Evolutionary conservation across 1,140 invertebrate genomes (phyloP).

Genomic region (Potamilus streckersoni): DNA sequence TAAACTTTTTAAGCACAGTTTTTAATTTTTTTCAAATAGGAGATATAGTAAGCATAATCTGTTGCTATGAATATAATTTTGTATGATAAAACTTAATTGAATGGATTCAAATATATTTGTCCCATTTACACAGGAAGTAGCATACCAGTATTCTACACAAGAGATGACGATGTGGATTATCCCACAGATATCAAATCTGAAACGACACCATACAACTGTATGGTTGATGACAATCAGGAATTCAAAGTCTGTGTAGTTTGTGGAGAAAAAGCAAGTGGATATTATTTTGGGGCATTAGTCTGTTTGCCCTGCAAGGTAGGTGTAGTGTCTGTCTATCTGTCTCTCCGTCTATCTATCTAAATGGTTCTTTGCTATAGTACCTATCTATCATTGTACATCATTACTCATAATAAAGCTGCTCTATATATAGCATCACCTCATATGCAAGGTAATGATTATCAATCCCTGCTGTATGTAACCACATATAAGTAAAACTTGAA

Average conservation of each 20-base stretch:
- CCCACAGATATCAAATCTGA: constrained; percentile 50
- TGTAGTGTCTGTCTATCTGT: not conserved
- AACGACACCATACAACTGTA: constrained; percentile 36
- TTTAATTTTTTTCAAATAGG: not conserved
- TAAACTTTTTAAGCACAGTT: not conserved
- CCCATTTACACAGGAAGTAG: not conserved
- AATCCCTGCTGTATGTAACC: too few relatives aligned
- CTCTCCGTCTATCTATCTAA: not conserved
- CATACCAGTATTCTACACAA: constrained; percentile 28
- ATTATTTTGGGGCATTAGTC: constrained; percentile 70
- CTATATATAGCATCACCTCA: too few relatives aligned
- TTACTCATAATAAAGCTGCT: too few relatives aligned
- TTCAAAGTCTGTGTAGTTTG: constrained; percentile 63
- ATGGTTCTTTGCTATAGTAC: not conserved
- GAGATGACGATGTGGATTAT: constrained; percentile 50
- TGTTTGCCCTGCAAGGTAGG: constrained; percentile 69
- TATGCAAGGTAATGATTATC: too few relatives aligned
- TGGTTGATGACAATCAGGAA: constrained; percentile 42
- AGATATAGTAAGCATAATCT: not conserved
- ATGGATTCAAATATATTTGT: not conserved
- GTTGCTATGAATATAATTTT: not conserved
- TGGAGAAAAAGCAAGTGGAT: constrained; percentile 67
- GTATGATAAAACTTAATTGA: not conserved
- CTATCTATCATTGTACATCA: too few relatives aligned
- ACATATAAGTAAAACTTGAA: too few relatives aligned